A percentile compares a stretch with the other conserved stretches of the same genome.
Conservation (phyloP, 2,888 invertebrate species). For the Troides helena region DNA sequence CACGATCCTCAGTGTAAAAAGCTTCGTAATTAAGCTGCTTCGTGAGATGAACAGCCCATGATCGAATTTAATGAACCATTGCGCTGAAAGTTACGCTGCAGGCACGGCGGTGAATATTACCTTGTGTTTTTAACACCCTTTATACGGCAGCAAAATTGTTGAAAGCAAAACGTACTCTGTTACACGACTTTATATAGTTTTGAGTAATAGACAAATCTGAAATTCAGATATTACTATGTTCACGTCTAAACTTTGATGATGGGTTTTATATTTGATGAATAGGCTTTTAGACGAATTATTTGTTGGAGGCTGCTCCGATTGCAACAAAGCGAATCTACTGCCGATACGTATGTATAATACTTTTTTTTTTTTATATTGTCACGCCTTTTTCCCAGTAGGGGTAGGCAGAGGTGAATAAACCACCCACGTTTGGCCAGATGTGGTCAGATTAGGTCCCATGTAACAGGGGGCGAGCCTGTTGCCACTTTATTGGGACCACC, state of each 20-base stretch:
- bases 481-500: too few relatives aligned
- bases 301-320: too few relatives aligned
- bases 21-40: constrained; percentile 18
- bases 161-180: background rate
- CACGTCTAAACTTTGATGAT: background rate
- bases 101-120: background rate
- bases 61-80: constrained; percentile 21
- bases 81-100: constrained; percentile 17
- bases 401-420: too few relatives aligned
- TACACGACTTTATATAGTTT: too few relatives aligned
- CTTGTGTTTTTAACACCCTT: background rate
- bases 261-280: background rate
- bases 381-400: too few relatives aligned
- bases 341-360: too few relatives aligned
- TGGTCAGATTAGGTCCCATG: too few relatives aligned
- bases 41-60: constrained; percentile 25
- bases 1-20: constrained; percentile 14
- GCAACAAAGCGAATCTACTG: too few relatives aligned
- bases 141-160: background rate
- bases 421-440: too few relatives aligned
- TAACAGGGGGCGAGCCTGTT: too few relatives aligned
- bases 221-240: background rate
- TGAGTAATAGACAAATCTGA: too few relatives aligned
- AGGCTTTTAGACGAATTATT: background rate
- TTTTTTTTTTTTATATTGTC: too few relatives aligned